Evolutionary conservation across 2,113 vertebrate species (phyloP), one percentile per base, ranked within the genome.

Genomic region (Halcyon senegalensis): DNA sequence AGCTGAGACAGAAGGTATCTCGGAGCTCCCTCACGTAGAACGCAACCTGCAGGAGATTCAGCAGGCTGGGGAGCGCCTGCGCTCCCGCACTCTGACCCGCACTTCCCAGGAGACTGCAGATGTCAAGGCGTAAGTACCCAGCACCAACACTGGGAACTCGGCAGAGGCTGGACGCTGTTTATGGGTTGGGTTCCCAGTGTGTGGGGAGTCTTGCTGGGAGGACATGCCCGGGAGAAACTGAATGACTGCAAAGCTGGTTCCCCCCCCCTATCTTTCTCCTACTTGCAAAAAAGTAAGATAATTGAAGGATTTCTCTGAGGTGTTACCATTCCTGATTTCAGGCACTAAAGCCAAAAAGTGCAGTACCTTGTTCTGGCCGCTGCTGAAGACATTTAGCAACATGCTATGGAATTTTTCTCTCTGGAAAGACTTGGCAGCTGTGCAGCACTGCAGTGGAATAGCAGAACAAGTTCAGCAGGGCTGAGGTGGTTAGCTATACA

Each of bases 1-100:
- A 28, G 99, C 99, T 0, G 99, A 99, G 97, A 99, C 99, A 0
- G 99, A 99, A 88, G 99, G 99, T 1, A 99, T 99, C 74, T 99
- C 99, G 0, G 99, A 99, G 97, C 98, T 99, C 60, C 99, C 99
- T 5, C 99, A 99, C 2, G 99, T 99, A 1, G 99, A 99, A 59
- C 98, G 99, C 67, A 99, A 99, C 97, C 98, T 99, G 30, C 99
- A 98, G 97, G 99, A 99, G 98, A 99, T 99, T 96, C 99, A 99
- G 97, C 99, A 99, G 97, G 99, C 98, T 0, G 99, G 99, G 5
- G 99, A 99, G 97, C 98, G 99, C 37, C 98, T 99, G 79, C 98
- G 99, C 17, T 99, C 99, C 24, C 98, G 99, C 70, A 99, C 99
- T 2, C 98, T 99, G 89, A 99, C 99, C 56, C 99, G 99, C 80